phyloP scores from a whole-genome alignment of 1,140 invertebrate species.

The Drosophila gunungcola region DNA sequence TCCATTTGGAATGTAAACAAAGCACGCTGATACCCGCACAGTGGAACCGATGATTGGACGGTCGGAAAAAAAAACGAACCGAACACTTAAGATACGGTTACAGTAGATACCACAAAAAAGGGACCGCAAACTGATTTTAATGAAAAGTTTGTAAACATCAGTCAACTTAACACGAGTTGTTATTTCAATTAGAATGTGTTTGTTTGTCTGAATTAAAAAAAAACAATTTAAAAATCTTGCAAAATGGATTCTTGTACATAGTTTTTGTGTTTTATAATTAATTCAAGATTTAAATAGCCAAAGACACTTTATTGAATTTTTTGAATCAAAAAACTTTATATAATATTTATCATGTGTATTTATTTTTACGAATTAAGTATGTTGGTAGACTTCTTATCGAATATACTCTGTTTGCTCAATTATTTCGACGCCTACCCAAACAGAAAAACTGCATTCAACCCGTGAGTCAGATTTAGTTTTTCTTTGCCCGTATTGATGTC shows the following conservation, averaged over 20 bases:
- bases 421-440: background rate
- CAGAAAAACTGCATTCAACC: background rate
- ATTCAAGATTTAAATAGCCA: too few species aligned
- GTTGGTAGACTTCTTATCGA: background rate
- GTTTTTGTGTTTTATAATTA: background rate
- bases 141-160: background rate
- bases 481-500: constrained; percentile 28
- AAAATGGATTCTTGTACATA: too few species aligned
- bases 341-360: too few species aligned
- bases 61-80: constrained; percentile 37
- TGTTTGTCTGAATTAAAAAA: too few species aligned
- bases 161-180: too few species aligned
- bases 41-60: constrained; percentile 42
- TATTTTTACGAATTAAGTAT: too few species aligned
- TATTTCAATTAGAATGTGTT: background rate
- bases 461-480: background rate
- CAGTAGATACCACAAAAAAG: constrained; percentile 11
- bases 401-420: too few species aligned
- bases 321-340: too few species aligned
- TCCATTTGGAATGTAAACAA: constrained; percentile 77
- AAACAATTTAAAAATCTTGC: too few species aligned
- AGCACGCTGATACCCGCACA: constrained; percentile 72
- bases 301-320: too few species aligned
- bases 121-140: background rate
- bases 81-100: constrained; percentile 41